phyloP scores from a whole-genome alignment of 2,113 vertebrate genomes.

The Coracopsis vasa region DNA sequence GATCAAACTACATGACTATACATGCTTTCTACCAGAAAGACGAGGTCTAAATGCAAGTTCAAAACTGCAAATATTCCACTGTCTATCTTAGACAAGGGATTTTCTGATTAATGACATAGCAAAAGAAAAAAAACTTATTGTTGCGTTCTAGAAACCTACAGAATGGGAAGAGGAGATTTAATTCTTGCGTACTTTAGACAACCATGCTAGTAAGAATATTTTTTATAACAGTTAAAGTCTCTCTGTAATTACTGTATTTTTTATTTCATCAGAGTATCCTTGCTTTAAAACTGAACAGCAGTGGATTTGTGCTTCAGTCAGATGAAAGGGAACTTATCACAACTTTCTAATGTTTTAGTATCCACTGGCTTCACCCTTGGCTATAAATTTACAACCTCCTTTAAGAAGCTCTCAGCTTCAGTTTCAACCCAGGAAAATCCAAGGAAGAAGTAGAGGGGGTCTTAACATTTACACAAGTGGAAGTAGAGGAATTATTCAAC shows the following conservation, averaged over 20 bases:
- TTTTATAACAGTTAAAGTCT: neutral
- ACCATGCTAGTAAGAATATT: neutral
- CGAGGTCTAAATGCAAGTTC: neutral
- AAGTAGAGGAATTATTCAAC: neutral
- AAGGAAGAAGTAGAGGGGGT: neutral
- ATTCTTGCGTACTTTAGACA: neutral
- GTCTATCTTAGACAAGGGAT: neutral
- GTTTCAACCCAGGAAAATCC: neutral
- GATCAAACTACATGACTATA: neutral
- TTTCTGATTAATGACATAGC: neutral
- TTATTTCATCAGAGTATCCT: neutral
- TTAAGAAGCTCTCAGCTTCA: neutral
- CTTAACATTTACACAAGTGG: neutral
- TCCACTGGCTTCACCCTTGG: neutral
- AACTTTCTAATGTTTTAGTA: neutral
- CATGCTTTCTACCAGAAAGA: neutral
- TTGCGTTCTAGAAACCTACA: neutral
- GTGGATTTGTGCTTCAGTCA: neutral
- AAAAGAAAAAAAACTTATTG: neutral
- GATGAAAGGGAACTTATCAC: neutral
- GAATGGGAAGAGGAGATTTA: neutral
- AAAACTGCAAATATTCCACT: neutral
- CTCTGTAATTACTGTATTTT: neutral
- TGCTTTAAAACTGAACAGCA: neutral
- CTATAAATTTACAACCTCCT: neutral